phyloP scores from a whole-genome alignment of 1,140 invertebrate species.

The Teleopsis dalmanni region DNA sequence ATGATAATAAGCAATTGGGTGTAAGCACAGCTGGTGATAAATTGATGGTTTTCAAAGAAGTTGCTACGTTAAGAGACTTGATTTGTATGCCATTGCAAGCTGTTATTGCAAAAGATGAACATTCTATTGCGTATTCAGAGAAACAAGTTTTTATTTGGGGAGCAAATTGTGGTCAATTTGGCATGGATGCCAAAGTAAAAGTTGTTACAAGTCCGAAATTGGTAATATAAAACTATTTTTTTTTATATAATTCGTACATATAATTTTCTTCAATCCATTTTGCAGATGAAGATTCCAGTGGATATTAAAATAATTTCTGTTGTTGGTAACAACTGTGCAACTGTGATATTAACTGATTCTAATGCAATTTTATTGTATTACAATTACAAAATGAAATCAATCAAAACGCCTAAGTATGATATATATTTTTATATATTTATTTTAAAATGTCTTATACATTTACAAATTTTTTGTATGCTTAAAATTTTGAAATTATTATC shows the following conservation, averaged over 20 bases:
- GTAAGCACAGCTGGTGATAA: constrained; percentile 48
- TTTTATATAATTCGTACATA: not conserved
- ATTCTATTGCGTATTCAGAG: constrained; percentile 57
- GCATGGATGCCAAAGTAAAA: constrained; percentile 34
- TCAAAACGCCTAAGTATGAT: constrained; percentile 37
- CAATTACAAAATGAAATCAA: constrained; percentile 28
- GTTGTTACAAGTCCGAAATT: constrained; percentile 31
- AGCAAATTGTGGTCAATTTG: constrained; percentile 64
- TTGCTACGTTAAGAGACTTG: constrained; percentile 31
- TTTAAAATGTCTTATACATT: constrained; percentile 2
- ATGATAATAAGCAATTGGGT: constrained; percentile 58
- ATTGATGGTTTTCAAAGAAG: constrained; percentile 48
- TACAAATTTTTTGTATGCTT: no score
- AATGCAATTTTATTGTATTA: constrained; percentile 31
- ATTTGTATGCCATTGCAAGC: constrained; percentile 19
- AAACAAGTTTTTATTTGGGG: constrained; percentile 55
- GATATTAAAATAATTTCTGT: constrained; percentile 29
- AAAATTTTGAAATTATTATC: no score
- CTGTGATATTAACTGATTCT: constrained; percentile 28
- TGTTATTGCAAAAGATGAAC: constrained; percentile 49
- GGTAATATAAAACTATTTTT: constrained; percentile 21
- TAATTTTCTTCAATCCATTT: not conserved
- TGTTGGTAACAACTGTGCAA: constrained; percentile 35
- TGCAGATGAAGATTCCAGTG: constrained; percentile 26
- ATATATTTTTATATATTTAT: not conserved